Percentiles rank a stretch among this genome's conserved stretches.
These are phyloP conservation scores for Aurelia sp. DNA, from an alignment of 30 jellyfish, hydroid and myxozoan genomes.

Conservation along the genomic window DNA sequence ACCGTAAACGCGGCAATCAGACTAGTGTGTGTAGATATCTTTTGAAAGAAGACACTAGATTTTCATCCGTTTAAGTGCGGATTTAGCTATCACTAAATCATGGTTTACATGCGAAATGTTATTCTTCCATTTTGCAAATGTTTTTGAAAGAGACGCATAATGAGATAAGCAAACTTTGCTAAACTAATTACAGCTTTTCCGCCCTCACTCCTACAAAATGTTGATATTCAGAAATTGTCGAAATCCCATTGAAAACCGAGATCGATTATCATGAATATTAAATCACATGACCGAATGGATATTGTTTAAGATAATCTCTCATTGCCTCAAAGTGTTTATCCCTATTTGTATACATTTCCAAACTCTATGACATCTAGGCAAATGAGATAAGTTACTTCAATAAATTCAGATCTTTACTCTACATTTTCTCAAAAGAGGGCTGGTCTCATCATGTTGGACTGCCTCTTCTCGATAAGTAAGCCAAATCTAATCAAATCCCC, in stretches of 20 bases:
- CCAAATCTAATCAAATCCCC: slow-evolving; percentile 39
- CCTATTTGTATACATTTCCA: slow-evolving; percentile 56
- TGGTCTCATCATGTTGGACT: slow-evolving; percentile 31
- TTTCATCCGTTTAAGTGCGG: slow-evolving; percentile 66
- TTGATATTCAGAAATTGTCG: slow-evolving; percentile 59
- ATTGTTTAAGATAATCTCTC: slow-evolving; percentile 43
- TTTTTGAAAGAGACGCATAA: slow-evolving; percentile 56
- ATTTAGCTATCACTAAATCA: slow-evolving; percentile 52
- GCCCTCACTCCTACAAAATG: slow-evolving; percentile 58
- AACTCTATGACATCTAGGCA: slow-evolving; percentile 35
- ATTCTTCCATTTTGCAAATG: slow-evolving; percentile 59
- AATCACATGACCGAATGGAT: slow-evolving; percentile 63
- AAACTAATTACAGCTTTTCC: slow-evolving; percentile 61
- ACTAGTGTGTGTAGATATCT: slow-evolving; percentile 53
- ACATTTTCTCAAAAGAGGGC: slow-evolving; percentile 30
- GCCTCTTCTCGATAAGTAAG: slow-evolving; percentile 45
- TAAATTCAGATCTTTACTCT: slow-evolving; percentile 9
- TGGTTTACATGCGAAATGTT: slow-evolving; percentile 50
- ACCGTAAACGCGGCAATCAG: slow-evolving; percentile 64
- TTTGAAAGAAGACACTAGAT: slow-evolving; percentile 43
- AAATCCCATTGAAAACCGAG: slow-evolving; percentile 62
- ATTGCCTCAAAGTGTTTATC: slow-evolving; percentile 45
- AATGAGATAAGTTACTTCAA: slow-evolving; percentile 47
- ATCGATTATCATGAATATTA: slow-evolving; percentile 55
- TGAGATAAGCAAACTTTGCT: slow-evolving; percentile 66